Evolutionary conservation across 2,113 vertebrate genomes (phyloP), one percentile per base, ranked within the genome.

Genomic region (Sebastes fasciatus): DNA sequence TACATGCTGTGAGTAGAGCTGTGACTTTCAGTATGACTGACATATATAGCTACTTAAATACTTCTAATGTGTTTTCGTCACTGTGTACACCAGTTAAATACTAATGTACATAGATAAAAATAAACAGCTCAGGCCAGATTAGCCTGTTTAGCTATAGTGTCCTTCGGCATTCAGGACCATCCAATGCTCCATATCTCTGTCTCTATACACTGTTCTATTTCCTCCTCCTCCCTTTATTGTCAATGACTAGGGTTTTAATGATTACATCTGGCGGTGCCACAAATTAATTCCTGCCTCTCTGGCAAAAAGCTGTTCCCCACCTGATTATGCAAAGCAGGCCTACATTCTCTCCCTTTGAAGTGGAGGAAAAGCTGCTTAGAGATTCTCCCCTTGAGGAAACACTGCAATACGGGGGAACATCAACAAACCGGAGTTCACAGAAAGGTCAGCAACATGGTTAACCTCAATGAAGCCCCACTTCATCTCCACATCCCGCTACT

Each of bases 251-350:
- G 76, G 88, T 88, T 90, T 92, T 94, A 94, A 92, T 94, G 94
- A 94, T 94, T 94, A 89, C 91, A 91, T 95, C 93, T 94, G 92
- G 91, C 91, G 86, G 88, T 90, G 85, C 91, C 91, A 92, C 91
- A 95, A 92, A 94, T 95, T 94, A 93, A 92, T 94, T 95, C 94
- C 88, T 89, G 91, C 95, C 94, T 93, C 91, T 90, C 90, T 93
- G 92, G 92, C 91, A 94, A 94, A 94, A 95, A 94, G 93, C 93
- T 92, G 93, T 89, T 94, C 93, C 89, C 92, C 90, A 94, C 94
- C 93, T 95, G 95, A 96, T 96, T 95, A 96, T 96, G 95, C 93
- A 95, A 95, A 96, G 94, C 92, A 95, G 94, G 89, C 94, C 95
- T 94, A 95, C 89, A 96, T 96, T 94, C 89, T 86, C 86, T 87